A percentile compares a stretch with the other conserved stretches of the same genome.
These are phyloP conservation scores for Galeruca laticollis DNA, from an alignment of 2,888 invertebrate species.

Conservation along the genomic window DNA sequence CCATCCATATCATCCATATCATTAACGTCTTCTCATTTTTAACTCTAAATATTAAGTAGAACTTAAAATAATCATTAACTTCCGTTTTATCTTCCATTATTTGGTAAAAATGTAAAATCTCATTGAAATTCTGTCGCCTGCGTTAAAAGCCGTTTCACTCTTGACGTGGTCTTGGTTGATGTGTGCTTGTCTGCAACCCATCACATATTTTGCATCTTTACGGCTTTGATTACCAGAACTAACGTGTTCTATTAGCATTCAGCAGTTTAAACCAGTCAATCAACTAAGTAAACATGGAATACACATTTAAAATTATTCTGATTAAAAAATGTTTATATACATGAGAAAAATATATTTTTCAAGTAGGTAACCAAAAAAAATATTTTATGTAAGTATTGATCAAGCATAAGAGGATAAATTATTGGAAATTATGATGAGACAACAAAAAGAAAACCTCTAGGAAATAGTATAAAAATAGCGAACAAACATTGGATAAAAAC, in stretches of 20 bases:
- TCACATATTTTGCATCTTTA: constrained; percentile 40
- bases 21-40: too few relatives aligned
- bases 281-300: neutral
- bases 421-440: too few relatives aligned
- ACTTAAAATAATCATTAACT: neutral
- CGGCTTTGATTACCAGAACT: constrained; percentile 22
- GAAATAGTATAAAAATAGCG: too few relatives aligned
- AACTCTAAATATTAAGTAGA: neutral
- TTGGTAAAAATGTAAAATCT: constrained; percentile 10
- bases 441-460: too few relatives aligned
- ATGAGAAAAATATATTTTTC: too few relatives aligned
- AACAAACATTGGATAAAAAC: too few relatives aligned
- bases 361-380: too few relatives aligned
- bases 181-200: constrained; percentile 35
- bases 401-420: too few relatives aligned
- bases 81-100: neutral
- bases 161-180: constrained; percentile 38
- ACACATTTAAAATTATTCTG: neutral
- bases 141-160: constrained; percentile 23
- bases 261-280: constrained; percentile 14
- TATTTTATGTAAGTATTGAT: too few relatives aligned
- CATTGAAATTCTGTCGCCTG: constrained; percentile 10
- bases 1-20: too few relatives aligned
- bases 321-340: neutral
- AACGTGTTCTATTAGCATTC: constrained; percentile 9